Base-by-base conservation (phyloP, 2,113 vertebrate genomes). In the Datnioides undecimradiatus region DNA sequence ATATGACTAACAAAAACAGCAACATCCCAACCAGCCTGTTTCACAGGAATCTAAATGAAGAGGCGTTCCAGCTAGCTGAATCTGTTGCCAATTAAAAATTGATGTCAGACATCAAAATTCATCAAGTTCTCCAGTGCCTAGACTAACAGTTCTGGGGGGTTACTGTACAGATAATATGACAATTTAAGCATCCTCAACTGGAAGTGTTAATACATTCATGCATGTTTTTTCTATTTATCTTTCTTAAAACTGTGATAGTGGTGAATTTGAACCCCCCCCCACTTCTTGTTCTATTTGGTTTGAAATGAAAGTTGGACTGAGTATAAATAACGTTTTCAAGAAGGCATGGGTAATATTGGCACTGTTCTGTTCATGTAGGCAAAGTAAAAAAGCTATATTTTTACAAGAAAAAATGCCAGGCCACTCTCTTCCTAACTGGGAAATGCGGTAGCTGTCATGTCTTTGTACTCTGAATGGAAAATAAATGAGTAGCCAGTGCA, bases 21-120 rank as follows among this genome's bases (percentile, higher is more conserved):
- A 54, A 58, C 23, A 66, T 21, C 62, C 21, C 25, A 73, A 70
- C 23, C 43, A 45, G 38, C 2, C 31, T 31, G 29, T 71, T 70
- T 70, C 27, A 49, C 16, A 78, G 31, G 41, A 78, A 33, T 66
- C 51, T 11, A 67, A 77, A 73, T 45, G 17, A 60, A 31, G 16
- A 80, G 19, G 46, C 4, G 8, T 63, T 72, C 65, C 59, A 76
- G 63, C 36, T 19, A 52, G 40, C 19, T 72, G 29, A 66, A 79
- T 71, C 36, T 68, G 25, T 46, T 59, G n/a, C 48, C 27, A 60
- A 60, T 84, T 67, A 83, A 79, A 87, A 73, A 77, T 73, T 40
- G 1, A 78, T 87, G 62, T 21, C 52, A 34, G 48, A 68, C 58
- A 72, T 79, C 73, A 77, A 68, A 84, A 82, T 86, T 73, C 66